Evolutionary conservation across 2,797 vertebrate species (phyloP).

Genomic region (Urocyon cinereoargenteus): DNA sequence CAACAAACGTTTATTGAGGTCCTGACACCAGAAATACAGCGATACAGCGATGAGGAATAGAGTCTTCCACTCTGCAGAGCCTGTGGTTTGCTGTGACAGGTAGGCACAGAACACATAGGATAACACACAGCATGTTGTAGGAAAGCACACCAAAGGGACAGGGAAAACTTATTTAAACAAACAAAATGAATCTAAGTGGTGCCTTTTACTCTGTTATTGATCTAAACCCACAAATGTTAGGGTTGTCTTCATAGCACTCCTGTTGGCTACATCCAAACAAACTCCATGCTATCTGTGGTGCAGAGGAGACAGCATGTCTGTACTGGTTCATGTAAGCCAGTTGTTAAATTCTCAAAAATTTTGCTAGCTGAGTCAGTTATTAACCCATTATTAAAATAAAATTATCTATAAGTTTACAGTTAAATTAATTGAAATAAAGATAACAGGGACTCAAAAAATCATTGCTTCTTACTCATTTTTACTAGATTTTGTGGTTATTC

Average conservation of each 20-base stretch:
- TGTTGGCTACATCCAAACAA: not conserved
- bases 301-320: not conserved
- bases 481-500: not conserved
- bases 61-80: not conserved
- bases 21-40: not conserved
- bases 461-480: not conserved
- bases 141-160: not conserved
- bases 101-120: not conserved
- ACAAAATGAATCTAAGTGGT: not conserved
- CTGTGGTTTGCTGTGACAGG: not conserved
- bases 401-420: not conserved
- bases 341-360: not conserved
- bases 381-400: not conserved
- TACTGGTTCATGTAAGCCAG: not conserved
- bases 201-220: not conserved
- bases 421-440: conserved; percentile 1
- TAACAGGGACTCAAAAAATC: not conserved
- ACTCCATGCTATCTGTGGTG: not conserved
- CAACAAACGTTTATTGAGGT: not conserved
- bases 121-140: not conserved
- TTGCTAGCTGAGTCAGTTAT: not conserved
- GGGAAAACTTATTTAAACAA: not conserved
- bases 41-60: not conserved
- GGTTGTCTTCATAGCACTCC: not conserved
- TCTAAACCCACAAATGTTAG: not conserved